Evolutionary conservation across 1,140 invertebrate genomes (phyloP), one percentile per base, ranked within the genome.

Genomic region (Asobara japonica): DNA sequence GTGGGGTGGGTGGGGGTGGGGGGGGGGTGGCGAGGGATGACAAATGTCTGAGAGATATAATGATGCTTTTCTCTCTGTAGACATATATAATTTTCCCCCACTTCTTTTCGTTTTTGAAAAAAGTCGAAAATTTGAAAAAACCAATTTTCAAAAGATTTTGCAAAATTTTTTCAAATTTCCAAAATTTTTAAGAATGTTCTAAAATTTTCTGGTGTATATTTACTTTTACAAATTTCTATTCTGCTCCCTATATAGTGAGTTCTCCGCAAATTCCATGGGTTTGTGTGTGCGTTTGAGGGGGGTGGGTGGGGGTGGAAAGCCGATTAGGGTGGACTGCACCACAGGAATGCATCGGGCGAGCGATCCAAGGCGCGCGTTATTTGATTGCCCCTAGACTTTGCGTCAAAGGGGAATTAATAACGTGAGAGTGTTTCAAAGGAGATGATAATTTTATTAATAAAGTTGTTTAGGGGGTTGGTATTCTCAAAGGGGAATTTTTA

Each of bases 41-140:
- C 51, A 20, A 56, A 56, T 56, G 51, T 27, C 51, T 22, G 51
- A 56, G 51, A 22, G n/a, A 45, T 45, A 45, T 45, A 45, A 45
- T 16, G 41, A 45, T 45, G 10, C 41, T 33, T 11, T 11, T 18
- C n/a, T n/a, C n/a, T n/a, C n/a, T n/a, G n/a, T n/a, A n/a, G n/a
- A n/a, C n/a, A n/a, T n/a, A n/a, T n/a, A n/a, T n/a, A n/a, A n/a
- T n/a, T n/a, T n/a, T n/a, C n/a, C n/a, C n/a, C n/a, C n/a, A n/a
- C n/a, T n/a, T n/a, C n/a, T n/a, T n/a, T n/a, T n/a, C n/a, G n/a
- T n/a, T n/a, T n/a, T n/a, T n/a, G n/a, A n/a, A n/a, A n/a, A n/a
- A n/a, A n/a, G n/a, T n/a, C n/a, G n/a, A n/a, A n/a, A n/a, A n/a
- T n/a, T n/a, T n/a, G n/a, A n/a, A n/a, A n/a, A n/a, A n/a, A n/a